Base-by-base conservation (phyloP, 1,140 invertebrate species). In the Cryptotermes secundus region DNA sequence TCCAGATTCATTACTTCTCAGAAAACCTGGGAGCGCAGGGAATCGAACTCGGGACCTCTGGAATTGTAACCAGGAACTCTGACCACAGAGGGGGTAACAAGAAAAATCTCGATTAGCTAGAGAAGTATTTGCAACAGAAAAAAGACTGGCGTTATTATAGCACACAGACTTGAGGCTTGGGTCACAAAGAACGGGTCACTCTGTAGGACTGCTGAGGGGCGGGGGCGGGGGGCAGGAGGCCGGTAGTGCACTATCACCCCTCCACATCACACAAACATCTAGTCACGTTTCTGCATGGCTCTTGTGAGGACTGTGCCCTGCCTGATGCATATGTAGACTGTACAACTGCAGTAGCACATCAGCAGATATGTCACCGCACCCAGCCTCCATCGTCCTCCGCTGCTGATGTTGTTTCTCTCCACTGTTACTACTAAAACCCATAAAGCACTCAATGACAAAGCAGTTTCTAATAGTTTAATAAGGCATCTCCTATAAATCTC, bases 401-500 rank as follows among this genome's bases (percentile, higher is more conserved):
- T 3, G 16, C 19, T 72, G 26, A n/a, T n/a, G 59, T 31, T 72
- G 26, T 31, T 31, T 72, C 59, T 31, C 59, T 72, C 59, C 26
- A 72, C 6, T 3, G 26, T 72, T 9, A n/a, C 2, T 72, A 14
- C n/a, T n/a, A 0, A 72, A 72, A n/a, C 26, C n/a, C 59, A 31
- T 72, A 72, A 72, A 72, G 26, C 59, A 72, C 59, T 72, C 59
- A 72, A 26, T 31, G 59, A 72, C 59, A 72, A 72, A 72, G 59
- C 26, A 72, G 59, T 72, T 72, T 72, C 59, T 72, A 72, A 72
- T 72, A 72, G 59, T 72, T 72, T 72, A 72, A 72, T 72, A n/a
- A 72, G n/a, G 59, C n/a, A 72, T 31, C n/a, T 31, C 26, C 59
- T 31, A 72, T 72, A 72, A 72, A 31, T 72, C 59, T 72, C n/a